These are phyloP conservation scores for Cotesia typhae DNA, from an alignment of 1,140 invertebrate species.

Conservation along the genomic window DNA sequence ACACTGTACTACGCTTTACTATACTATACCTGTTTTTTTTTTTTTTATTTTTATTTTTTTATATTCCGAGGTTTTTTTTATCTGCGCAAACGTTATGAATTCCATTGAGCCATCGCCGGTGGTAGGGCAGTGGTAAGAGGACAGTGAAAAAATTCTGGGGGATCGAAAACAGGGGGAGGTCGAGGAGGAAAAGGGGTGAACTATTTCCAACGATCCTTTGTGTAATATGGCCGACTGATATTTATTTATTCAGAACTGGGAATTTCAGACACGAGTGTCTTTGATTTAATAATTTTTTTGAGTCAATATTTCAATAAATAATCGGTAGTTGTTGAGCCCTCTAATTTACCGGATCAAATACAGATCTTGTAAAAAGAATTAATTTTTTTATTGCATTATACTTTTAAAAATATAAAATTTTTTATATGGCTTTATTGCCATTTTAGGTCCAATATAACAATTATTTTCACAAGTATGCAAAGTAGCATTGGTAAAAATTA, in stretches of 20 bases:
- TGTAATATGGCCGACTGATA: constrained; percentile 31
- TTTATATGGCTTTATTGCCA: too few relatives aligned
- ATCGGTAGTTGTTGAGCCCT: not conserved
- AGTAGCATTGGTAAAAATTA: too few relatives aligned
- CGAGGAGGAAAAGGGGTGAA: constrained; percentile 5
- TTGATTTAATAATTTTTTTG: constrained; percentile 19
- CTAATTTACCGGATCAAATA: too few relatives aligned
- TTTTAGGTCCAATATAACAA: too few relatives aligned
- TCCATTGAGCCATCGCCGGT: constrained; percentile 56
- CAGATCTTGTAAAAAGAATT: too few relatives aligned
- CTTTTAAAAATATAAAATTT: too few relatives aligned
- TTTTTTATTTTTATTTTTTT: constrained; percentile 47
- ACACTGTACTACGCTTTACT: not conserved
- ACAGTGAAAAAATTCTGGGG: constrained; percentile 11
- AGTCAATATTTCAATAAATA: not conserved
- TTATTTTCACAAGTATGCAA: too few relatives aligned
- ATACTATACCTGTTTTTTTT: constrained; percentile 37
- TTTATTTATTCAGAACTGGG: constrained; percentile 36
- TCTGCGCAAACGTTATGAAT: constrained; percentile 57
- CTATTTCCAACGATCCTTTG: constrained; percentile 21
- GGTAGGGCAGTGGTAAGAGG: constrained; percentile 27
- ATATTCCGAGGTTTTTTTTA: constrained; percentile 9
- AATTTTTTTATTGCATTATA: too few relatives aligned
- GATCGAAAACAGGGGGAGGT: not conserved
- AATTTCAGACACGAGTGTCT: constrained; percentile 27